phyloP scores from a whole-genome alignment of 2,113 vertebrate species.

The Mandrillus leucophaeus region DNA sequence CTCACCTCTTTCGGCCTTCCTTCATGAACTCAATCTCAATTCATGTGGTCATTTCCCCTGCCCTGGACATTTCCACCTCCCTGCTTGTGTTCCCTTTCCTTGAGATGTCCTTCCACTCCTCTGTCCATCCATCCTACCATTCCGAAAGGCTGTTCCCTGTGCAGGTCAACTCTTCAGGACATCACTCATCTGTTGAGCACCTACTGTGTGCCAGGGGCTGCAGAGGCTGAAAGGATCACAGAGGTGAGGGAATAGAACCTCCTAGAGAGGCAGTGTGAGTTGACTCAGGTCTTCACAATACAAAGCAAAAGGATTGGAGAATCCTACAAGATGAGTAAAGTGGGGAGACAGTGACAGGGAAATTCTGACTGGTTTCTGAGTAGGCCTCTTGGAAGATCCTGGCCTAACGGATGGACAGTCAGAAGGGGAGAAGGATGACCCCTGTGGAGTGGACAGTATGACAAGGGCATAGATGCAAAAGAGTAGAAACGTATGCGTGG shows the following conservation, averaged over 20 bases:
- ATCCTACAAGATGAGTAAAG: not conserved
- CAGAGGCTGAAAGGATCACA: not conserved
- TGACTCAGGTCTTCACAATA: not conserved
- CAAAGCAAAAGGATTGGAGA: not conserved
- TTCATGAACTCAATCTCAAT: not conserved
- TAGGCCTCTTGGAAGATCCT: not conserved
- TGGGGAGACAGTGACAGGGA: not conserved
- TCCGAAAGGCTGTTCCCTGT: not conserved
- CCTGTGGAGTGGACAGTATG: not conserved
- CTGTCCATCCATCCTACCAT: not conserved
- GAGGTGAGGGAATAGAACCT: not conserved
- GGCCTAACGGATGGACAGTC: not conserved
- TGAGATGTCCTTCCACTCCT: not conserved
- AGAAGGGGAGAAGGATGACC: not conserved
- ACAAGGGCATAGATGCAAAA: not conserved
- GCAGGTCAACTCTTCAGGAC: not conserved
- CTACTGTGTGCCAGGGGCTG: not conserved
- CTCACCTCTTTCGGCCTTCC: not conserved
- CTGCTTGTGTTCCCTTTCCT: not conserved
- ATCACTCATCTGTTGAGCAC: not conserved
- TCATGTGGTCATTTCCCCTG: not conserved
- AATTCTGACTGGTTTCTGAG: not conserved
- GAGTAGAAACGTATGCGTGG: not conserved
- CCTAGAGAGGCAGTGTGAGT: not conserved
- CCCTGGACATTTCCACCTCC: not conserved